Conservation (phyloP, 2,797 vertebrate genomes). For the Schizothorax lantsangensis region DNA sequence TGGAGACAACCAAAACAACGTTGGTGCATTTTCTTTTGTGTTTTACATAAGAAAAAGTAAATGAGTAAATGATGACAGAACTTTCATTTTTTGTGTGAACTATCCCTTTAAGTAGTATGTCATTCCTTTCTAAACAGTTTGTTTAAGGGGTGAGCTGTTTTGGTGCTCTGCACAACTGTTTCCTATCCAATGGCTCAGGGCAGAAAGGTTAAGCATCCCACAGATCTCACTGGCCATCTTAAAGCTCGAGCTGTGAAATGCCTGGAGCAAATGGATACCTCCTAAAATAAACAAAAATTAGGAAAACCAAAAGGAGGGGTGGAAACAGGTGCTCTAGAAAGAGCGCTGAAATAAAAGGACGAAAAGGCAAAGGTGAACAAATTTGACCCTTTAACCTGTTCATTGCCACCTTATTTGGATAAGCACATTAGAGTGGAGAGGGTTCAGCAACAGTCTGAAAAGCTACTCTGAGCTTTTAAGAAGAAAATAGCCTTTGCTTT, state of each 20-base stretch:
- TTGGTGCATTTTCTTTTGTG: not conserved
- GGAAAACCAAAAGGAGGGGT: constrained; percentile 53
- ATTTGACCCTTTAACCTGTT: constrained; percentile 73
- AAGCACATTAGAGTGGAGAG: constrained; percentile 67
- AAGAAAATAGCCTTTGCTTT: constrained; percentile 50
- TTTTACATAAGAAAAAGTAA: not conserved
- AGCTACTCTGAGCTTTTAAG: constrained; percentile 54
- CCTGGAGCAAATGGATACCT: constrained; percentile 61
- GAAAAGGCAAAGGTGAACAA: constrained; percentile 66
- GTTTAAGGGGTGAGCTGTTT: constrained; percentile 45
- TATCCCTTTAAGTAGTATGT: constrained; percentile 27
- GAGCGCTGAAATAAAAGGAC: constrained; percentile 63
- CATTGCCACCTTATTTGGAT: constrained; percentile 73
- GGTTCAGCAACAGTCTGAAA: constrained; percentile 66
- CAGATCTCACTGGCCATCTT: constrained; percentile 50
- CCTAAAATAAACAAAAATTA: constrained; percentile 64
- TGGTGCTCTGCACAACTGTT: constrained; percentile 48
- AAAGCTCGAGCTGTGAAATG: constrained; percentile 47
- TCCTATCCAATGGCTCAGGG: constrained; percentile 41
- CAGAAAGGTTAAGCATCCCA: constrained; percentile 45
- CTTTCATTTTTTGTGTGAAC: not conserved
- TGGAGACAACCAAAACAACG: not conserved
- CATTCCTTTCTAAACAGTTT: constrained; percentile 52
- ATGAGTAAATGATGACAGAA: not conserved
- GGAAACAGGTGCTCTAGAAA: constrained; percentile 57